A percentile compares a stretch with the other conserved stretches of the same genome.
Evolutionary conservation across 2,113 vertebrate species (phyloP).

Genomic region (Xenopus tropicalis): UCB_Xtro_10.0 CM004450.2:69496001-69496500

Average conservation of each 20-base stretch:
- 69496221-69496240: not conserved
- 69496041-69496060: no score
- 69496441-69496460: slow-evolving; percentile 34
- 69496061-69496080: no score
- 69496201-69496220: no score
- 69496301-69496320: not conserved
- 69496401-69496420: slow-evolving; percentile 16
- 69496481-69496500: slow-evolving; percentile 30
- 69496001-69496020: no score
- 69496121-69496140: no score
- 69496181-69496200: not conserved
- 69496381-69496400: not conserved
- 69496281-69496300: slow-evolving; percentile 22
- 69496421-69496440: slow-evolving; percentile 38
- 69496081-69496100: no score
- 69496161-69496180: not conserved
- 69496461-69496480: slow-evolving; percentile 36
- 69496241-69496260: slow-evolving; percentile 7
- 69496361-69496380: slow-evolving; percentile 23
- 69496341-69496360: slow-evolving; percentile 7
- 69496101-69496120: no score
- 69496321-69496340: slow-evolving; percentile 10
- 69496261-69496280: slow-evolving; percentile 9
- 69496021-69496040: no score
- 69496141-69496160: no score